phyloP scores from a whole-genome alignment of 1,140 invertebrate species.

The Aphaenogaster ashmeadi region DNA sequence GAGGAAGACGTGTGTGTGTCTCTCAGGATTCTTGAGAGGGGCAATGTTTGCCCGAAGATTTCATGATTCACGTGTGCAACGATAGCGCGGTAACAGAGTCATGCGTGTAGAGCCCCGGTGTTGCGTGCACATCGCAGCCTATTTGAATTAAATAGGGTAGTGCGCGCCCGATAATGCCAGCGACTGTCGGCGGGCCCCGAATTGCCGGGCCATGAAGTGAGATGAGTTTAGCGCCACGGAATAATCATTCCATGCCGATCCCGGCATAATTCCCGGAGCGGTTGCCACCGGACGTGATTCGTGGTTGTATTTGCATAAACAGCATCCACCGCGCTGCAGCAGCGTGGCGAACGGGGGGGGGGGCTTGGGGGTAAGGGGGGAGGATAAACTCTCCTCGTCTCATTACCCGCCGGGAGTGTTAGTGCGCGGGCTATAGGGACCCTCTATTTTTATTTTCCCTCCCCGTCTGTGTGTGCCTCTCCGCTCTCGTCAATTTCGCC shows the following conservation, averaged over 20 bases:
- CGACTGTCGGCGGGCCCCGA: constrained; percentile 49
- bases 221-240: constrained; percentile 72
- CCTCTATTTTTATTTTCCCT: constrained; percentile 51
- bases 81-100: constrained; percentile 22
- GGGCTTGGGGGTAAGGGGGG: not conserved
- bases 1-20: not conserved
- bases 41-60: constrained; percentile 10
- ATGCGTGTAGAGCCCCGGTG: constrained; percentile 16
- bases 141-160: constrained; percentile 63
- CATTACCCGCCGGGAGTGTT: constrained; percentile 60
- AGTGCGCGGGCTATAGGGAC: constrained; percentile 48
- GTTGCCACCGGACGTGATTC: constrained; percentile 76
- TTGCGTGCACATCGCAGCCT: constrained; percentile 57
- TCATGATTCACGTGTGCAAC: not conserved
- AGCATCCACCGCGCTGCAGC: constrained; percentile 65
- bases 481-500: constrained; percentile 48
- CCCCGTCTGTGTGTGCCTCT: not conserved
- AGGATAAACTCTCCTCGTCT: constrained; percentile 67
- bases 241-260: constrained; percentile 75
- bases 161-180: constrained; percentile 34
- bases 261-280: constrained; percentile 74
- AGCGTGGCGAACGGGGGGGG: not conserved
- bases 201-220: constrained; percentile 68
- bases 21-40: not conserved
- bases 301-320: constrained; percentile 75